Evolutionary conservation across 2,888 invertebrate genomes (phyloP).

Genomic region (Eilema caniola): DNA sequence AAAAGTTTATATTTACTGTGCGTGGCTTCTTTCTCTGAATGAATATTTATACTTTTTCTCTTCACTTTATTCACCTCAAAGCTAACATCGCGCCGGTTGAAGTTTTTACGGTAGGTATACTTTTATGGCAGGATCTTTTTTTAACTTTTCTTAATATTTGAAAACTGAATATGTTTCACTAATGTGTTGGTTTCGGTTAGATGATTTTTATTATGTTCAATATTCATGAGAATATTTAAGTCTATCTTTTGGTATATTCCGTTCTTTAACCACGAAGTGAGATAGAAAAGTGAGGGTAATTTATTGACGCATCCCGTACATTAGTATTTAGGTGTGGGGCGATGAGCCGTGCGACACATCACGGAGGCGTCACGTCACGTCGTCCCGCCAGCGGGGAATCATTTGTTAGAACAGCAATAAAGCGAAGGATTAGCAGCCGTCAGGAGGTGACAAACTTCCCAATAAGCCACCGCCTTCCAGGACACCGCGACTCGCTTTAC

Average conservation of each 20-base stretch:
- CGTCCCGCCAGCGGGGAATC: slow-evolving; percentile 59
- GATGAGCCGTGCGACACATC: slow-evolving; percentile 42
- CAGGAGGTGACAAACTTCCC: slow-evolving; percentile 78
- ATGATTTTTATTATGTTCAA: slow-evolving; percentile 32
- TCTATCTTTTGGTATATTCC: slow-evolving; percentile 8
- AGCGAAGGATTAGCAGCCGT: slow-evolving; percentile 78
- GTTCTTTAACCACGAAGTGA: too few relatives aligned
- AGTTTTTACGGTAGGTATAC: slow-evolving; percentile 72
- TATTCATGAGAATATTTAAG: background rate
- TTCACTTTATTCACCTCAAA: slow-evolving; percentile 79
- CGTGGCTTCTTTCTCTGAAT: slow-evolving; percentile 75
- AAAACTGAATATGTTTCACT: slow-evolving; percentile 58
- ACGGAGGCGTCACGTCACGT: slow-evolving; percentile 55
- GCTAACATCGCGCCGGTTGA: slow-evolving; percentile 57
- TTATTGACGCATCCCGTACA: slow-evolving; percentile 32
- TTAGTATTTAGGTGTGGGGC: slow-evolving; percentile 45
- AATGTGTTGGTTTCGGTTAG: slow-evolving; percentile 40
- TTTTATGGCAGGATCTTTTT: slow-evolving; percentile 71
- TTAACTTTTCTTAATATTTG: slow-evolving; percentile 64
- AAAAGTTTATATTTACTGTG: slow-evolving; percentile 86
- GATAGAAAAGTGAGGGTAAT: slow-evolving; percentile 28
- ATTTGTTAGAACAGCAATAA: slow-evolving; percentile 82
- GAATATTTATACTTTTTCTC: slow-evolving; percentile 83
- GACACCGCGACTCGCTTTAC: slow-evolving; percentile 77
- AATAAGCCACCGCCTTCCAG: slow-evolving; percentile 78